Evolutionary conservation across 1,140 invertebrate genomes (phyloP).

Genomic region (Drosophila athabasca): DNA sequence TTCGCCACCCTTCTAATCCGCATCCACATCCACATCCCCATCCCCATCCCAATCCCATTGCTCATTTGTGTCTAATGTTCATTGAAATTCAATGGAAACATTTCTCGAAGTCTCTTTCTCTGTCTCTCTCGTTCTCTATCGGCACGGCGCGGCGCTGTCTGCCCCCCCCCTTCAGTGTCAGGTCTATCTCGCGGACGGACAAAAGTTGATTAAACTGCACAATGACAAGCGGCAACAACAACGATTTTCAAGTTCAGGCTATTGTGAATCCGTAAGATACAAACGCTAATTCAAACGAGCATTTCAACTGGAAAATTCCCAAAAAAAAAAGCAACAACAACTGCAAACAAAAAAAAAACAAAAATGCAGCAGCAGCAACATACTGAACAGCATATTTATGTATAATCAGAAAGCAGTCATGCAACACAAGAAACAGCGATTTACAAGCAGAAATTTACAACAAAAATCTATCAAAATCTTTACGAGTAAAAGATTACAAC

Average conservation of each 20-base stretch:
- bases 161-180: conserved; percentile 31
- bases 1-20: conserved; percentile 13
- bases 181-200: conserved; percentile 31
- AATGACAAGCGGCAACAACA: conserved; percentile 76
- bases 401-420: conserved; percentile 33
- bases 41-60: conserved; percentile 9
- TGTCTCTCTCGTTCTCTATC: neutral
- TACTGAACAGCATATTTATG: conserved; percentile 11
- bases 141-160: neutral
- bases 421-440: no score
- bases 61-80: conserved; percentile 51
- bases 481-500: no score
- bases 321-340: conserved; percentile 29
- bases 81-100: conserved; percentile 76
- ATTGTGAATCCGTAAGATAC: conserved; percentile 60
- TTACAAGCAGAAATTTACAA: no score
- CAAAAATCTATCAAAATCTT: no score
- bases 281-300: conserved; percentile 73
- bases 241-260: conserved; percentile 77
- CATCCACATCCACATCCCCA: neutral
- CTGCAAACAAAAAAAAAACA: neutral
- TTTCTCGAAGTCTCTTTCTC: conserved; percentile 66
- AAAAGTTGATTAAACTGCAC: conserved; percentile 81
- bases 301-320: conserved; percentile 73
- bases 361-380: neutral